A percentile compares a stretch with the other conserved stretches of the same genome.
These are phyloP conservation scores for Uria aalge DNA, from an alignment of 2,113 vertebrate genomes.

Conservation along the genomic window DNA sequence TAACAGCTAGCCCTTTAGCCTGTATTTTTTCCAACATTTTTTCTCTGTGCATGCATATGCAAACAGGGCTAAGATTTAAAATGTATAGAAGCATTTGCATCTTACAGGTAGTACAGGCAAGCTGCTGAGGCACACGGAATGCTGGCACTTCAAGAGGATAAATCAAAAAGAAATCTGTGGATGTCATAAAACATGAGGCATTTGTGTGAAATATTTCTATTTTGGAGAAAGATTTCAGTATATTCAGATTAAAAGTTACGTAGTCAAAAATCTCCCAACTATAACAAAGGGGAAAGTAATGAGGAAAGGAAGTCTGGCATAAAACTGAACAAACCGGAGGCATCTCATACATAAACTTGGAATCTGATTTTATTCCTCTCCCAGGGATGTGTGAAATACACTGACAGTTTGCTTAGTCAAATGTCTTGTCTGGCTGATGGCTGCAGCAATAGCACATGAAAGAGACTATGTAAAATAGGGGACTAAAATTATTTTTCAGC, in stretches of 20 bases:
- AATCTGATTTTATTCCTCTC: not conserved
- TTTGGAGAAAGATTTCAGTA: not conserved
- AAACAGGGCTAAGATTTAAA: not conserved
- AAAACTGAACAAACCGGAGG: constrained; percentile 27
- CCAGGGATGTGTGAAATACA: not conserved
- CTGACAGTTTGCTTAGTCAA: constrained; percentile 39
- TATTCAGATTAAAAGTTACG: not conserved
- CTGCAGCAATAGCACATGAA: constrained; percentile 4
- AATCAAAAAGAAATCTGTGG: not conserved
- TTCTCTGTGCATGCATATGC: not conserved
- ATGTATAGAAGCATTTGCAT: not conserved
- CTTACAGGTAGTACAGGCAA: not conserved
- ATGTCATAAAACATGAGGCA: not conserved
- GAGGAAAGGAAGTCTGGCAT: not conserved
- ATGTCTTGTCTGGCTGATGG: constrained; percentile 39
- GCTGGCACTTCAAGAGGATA: not conserved
- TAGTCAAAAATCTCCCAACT: not conserved
- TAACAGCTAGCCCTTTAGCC: not conserved
- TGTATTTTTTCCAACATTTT: not conserved
- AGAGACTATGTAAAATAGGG: not conserved
- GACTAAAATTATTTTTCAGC: constrained; percentile 18
- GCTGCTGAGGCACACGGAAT: not conserved
- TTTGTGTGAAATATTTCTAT: not conserved
- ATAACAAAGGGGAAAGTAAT: not conserved
- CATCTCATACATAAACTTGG: not conserved